phyloP scores from a whole-genome alignment of 1,140 invertebrate species.

The Schlechtendalia chinensis region DNA sequence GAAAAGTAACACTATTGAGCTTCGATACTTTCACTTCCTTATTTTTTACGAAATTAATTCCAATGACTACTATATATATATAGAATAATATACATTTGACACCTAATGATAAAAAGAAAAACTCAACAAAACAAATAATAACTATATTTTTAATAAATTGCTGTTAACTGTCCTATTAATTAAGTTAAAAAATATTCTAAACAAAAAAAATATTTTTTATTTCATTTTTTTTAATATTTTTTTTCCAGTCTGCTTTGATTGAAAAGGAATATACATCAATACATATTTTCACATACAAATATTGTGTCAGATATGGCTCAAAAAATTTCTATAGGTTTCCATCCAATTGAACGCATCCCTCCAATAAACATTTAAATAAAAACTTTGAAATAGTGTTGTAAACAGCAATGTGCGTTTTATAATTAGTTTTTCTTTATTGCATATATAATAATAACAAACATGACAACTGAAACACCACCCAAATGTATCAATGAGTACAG shows the following conservation, averaged over 20 bases:
- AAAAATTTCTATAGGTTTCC: background rate
- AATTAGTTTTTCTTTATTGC: background rate
- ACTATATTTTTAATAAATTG: background rate
- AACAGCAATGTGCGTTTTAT: conserved; percentile 6
- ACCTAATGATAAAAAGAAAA: conserved; percentile 7
- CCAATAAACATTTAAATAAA: background rate
- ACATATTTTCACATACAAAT: conserved; percentile 22
- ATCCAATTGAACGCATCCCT: conserved; percentile 5
- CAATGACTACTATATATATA: conserved; percentile 27
- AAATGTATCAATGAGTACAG: background rate
- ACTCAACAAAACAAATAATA: conserved; percentile 36
- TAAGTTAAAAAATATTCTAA: conserved; percentile 26
- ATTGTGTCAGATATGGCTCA: conserved; percentile 20
- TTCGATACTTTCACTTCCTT: background rate
- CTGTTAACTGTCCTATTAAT: background rate
- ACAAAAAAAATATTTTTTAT: background rate
- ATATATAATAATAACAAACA: background rate
- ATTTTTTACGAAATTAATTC: conserved; percentile 39
- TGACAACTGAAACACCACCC: background rate
- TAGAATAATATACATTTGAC: conserved; percentile 20
- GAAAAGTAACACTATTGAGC: conserved; percentile 44
- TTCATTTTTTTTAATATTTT: background rate
- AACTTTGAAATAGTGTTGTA: background rate
- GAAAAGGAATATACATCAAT: conserved; percentile 15
- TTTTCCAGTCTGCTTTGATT: background rate